Percentiles rank a stretch among this genome's conserved stretches.
Evolutionary conservation across 1,140 invertebrate species (phyloP).

Genomic region (Halictus rubicundus): DNA sequence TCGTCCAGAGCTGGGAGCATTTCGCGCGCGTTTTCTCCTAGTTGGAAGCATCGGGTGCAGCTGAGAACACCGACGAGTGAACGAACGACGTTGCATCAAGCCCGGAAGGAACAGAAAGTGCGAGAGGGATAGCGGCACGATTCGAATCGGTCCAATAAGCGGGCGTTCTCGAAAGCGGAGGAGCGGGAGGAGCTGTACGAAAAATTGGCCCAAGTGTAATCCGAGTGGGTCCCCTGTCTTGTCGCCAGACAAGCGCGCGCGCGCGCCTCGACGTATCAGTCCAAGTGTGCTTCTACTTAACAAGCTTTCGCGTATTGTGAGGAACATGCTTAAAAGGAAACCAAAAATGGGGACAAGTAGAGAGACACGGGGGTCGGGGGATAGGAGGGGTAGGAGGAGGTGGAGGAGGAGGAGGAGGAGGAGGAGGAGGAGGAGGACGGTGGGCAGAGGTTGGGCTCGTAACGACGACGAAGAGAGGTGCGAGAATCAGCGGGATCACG

Average conservation of each 20-base stretch:
- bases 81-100: no score
- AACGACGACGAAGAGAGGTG: constrained; percentile 63
- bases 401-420: no score
- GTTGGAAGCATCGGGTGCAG: no score
- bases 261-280: constrained; percentile 68
- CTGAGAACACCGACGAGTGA: no score
- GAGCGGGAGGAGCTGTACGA: not conserved
- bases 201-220: constrained; percentile 31
- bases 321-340: constrained; percentile 80
- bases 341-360: constrained; percentile 80
- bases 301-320: constrained; percentile 79
- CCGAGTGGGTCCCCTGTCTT: constrained; percentile 2
- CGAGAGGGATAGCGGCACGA: no score
- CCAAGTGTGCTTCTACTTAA: constrained; percentile 78
- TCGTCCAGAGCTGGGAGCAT: no score
- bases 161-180: not conserved
- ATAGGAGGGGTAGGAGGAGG: constrained; percentile 10
- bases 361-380: constrained; percentile 16
- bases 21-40: no score
- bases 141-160: not conserved
- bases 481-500: constrained; percentile 78
- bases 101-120: no score
- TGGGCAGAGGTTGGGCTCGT: constrained; percentile 30
- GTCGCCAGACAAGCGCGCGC: constrained; percentile 23
- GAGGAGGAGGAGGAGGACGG: not conserved